Conservation (phyloP, 2,113 vertebrate genomes). For the Grammomys dolichurus region DNA sequence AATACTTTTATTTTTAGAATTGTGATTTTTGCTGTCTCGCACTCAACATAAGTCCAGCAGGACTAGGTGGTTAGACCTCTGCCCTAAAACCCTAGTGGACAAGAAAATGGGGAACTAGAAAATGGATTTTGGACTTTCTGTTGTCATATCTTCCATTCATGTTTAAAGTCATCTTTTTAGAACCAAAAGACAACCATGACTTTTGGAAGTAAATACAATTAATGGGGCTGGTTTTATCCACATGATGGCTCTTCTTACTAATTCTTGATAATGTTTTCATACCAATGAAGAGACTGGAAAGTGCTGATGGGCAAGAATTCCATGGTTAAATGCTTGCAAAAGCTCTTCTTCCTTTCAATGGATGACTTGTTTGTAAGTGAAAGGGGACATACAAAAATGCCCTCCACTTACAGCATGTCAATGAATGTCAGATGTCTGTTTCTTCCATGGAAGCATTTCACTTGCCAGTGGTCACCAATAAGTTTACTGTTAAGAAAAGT, state of each 20-base stretch:
- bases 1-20: not conserved
- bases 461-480: constrained; percentile 50
- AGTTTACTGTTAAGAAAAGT: constrained; percentile 63
- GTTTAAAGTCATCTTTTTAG: not conserved
- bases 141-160: not conserved
- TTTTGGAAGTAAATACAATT: constrained; percentile 48
- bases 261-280: constrained; percentile 33
- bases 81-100: not conserved
- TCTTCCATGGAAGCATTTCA: constrained; percentile 25
- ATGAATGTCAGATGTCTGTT: constrained; percentile 44
- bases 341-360: not conserved
- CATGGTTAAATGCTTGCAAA: not conserved
- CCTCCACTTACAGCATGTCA: not conserved
- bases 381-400: not conserved
- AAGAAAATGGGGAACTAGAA: not conserved
- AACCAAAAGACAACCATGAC: constrained; percentile 22
- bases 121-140: not conserved
- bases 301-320: not conserved
- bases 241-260: constrained; percentile 23
- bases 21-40: not conserved
- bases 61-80: not conserved
- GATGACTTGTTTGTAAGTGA: not conserved
- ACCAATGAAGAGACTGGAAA: constrained; percentile 19
- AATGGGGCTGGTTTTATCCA: not conserved
- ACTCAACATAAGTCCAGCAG: not conserved